Conservation (phyloP, 1,140 invertebrate genomes). For the Sipha flava region DNA sequence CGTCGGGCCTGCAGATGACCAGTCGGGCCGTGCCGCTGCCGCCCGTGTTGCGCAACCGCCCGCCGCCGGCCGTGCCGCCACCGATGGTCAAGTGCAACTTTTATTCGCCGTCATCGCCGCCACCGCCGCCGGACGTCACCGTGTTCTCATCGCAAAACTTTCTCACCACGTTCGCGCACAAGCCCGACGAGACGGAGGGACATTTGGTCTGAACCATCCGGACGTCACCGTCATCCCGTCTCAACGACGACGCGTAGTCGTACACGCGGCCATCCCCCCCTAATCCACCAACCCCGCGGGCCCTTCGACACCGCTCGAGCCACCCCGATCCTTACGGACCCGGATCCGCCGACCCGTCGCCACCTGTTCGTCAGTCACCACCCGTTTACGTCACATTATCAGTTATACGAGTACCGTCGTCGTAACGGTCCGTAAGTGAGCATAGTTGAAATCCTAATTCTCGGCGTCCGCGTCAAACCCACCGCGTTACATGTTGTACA, state of each 20-base stretch:
- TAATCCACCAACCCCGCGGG: too few species aligned
- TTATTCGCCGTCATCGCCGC: not conserved
- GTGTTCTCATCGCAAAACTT: conserved; percentile 10
- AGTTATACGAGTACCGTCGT: too few species aligned
- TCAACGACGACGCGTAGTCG: not conserved
- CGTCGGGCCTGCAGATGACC: not conserved
- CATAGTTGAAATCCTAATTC: too few species aligned
- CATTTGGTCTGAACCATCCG: not conserved
- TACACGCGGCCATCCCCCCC: not conserved
- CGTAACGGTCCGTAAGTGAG: too few species aligned
- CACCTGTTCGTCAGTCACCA: too few species aligned
- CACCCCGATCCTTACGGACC: too few species aligned
- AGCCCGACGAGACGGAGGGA: conserved; percentile 1
- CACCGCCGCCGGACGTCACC: conserved; percentile 6
- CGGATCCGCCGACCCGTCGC: too few species aligned
- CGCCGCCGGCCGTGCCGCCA: not conserved
- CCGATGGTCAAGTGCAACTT: not conserved
- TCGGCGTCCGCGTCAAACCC: too few species aligned
- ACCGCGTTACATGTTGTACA: too few species aligned
- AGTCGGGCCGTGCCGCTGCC: not conserved
- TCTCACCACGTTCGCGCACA: conserved; percentile 11
- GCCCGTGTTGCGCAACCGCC: not conserved
- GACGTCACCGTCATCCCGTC: not conserved
- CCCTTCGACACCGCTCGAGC: too few species aligned
- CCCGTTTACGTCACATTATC: too few species aligned